These are phyloP conservation scores for Sebastes reedi DNA, from an alignment of 2,797 vertebrate genomes.

Conservation along the genomic window DNA sequence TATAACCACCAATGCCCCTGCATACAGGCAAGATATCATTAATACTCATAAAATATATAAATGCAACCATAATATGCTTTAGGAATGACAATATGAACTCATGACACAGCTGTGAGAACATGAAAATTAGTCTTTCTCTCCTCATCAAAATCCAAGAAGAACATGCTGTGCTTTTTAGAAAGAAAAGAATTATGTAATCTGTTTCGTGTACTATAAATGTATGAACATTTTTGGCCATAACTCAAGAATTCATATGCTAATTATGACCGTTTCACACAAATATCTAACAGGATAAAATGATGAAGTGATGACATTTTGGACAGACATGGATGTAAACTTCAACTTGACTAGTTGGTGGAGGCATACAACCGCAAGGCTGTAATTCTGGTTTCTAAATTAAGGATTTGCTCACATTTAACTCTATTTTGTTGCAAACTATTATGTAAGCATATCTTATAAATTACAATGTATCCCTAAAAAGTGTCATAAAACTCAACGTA, in stretches of 20 bases:
- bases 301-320: too few species aligned
- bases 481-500: not conserved
- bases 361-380: too few species aligned
- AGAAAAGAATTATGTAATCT: not conserved
- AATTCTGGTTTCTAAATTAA: not conserved
- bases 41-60: not conserved
- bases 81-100: not conserved
- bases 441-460: not conserved
- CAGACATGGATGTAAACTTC: too few species aligned
- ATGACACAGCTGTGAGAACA: not conserved
- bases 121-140: not conserved
- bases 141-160: not conserved
- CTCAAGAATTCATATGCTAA: too few species aligned
- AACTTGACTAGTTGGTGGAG: too few species aligned
- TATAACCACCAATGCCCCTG: constrained; percentile 25
- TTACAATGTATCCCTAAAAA: not conserved
- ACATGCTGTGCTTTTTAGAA: not conserved
- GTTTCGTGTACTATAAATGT: not conserved
- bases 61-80: not conserved
- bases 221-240: not conserved
- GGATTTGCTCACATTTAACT: not conserved
- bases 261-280: too few species aligned
- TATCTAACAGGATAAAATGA: too few species aligned
- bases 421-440: not conserved
- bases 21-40: constrained; percentile 1